Evolutionary conservation across 2,888 invertebrate genomes (phyloP), one percentile per base, ranked within the genome.

Genomic region (Germaria angustata): DNA sequence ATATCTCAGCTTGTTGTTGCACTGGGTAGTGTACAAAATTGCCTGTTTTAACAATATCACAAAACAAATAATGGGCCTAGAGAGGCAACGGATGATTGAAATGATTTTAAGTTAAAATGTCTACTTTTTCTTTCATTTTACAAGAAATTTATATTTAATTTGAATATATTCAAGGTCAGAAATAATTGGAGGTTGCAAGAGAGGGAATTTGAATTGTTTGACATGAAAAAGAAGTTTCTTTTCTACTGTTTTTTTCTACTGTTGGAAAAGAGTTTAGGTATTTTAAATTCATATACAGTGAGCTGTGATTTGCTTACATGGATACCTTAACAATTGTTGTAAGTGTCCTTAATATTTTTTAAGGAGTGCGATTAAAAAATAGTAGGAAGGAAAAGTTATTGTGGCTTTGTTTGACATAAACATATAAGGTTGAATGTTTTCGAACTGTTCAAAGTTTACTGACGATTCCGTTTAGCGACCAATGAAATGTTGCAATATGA

Each of bases 81-180:
- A 15, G 34, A 34, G 17, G 22, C n/a, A 20, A 36, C 28, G 34
- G 39, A 15, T 68, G 59, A 55, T 69, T 61, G 61, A 53, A 55
- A 63, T 61, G 17, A 4, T 39, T 46, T 39, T 36, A 15, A 59
- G 15, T 57, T 44, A 1, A 11, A 44, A n/a, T n/a, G n/a, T 28
- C 28, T 6, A 22, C 44, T 22, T 71, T n/a, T 57, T 15, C 28
- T 34, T 7, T n/a, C 39, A 13, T 24, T 41, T 53, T 32, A 13
- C 36, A 59, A 20, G 49, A 28, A 66, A 57, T 55, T 63, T 63
- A 9, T 24, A 65, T 71, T 65, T 36, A 63, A 55, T 65, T 53
- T 65, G 36, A 57, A 63, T 55, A 69, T 32, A 51, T 3, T 65
- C 71, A 78, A 78, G 71, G 78, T 78, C 71, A 71, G 20, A 22